A percentile compares a stretch with the other conserved stretches of the same genome.
Conservation (phyloP, 2,797 vertebrate genomes). For the Neosilurus hyrtlii region DNA sequence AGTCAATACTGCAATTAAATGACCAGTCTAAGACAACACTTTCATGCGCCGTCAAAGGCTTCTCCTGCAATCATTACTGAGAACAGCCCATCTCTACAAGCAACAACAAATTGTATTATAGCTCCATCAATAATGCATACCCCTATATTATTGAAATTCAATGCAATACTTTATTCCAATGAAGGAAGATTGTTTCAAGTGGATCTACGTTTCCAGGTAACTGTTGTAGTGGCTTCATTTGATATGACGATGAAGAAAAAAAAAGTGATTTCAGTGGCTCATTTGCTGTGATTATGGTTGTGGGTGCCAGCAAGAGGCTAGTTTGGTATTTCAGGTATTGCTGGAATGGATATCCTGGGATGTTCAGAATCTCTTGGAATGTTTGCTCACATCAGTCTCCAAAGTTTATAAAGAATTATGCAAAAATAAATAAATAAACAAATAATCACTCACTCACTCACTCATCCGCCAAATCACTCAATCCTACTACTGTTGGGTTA, state of each 20-base stretch:
- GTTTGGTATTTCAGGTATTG: neutral
- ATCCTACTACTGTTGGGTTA: too few species aligned
- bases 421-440: neutral
- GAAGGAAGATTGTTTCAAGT: slow-evolving; percentile 32
- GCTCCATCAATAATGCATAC: slow-evolving; percentile 57
- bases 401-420: neutral
- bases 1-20: slow-evolving; percentile 62
- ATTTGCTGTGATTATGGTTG: neutral
- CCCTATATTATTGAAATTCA: slow-evolving; percentile 56
- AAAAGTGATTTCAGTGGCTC: neutral
- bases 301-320: neutral
- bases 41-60: slow-evolving; percentile 37
- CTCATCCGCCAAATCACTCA: too few species aligned
- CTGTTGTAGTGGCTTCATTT: neutral
- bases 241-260: neutral
- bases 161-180: slow-evolving; percentile 46
- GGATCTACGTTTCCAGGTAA: slow-evolving; percentile 19
- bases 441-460: too few species aligned
- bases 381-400: neutral
- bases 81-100: slow-evolving; percentile 34
- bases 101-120: slow-evolving; percentile 56
- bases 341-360: neutral
- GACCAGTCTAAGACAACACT: slow-evolving; percentile 44
- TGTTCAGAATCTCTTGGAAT: neutral
- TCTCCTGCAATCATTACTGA: slow-evolving; percentile 52